Evolutionary conservation across 2,888 invertebrate genomes (phyloP).

Genomic region (Bruchidius siliquastri): DNA sequence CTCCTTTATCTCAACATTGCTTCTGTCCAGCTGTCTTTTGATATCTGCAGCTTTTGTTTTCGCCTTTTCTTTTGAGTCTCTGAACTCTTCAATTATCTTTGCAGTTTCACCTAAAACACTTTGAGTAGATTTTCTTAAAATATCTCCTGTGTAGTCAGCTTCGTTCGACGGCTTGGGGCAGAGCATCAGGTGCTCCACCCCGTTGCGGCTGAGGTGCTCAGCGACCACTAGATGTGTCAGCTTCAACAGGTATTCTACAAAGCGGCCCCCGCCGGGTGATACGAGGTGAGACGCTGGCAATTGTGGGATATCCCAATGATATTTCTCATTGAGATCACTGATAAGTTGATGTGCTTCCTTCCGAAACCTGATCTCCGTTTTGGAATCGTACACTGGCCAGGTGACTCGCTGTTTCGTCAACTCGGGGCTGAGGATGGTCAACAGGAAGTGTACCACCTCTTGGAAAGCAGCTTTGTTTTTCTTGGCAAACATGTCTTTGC

Average conservation of each 20-base stretch:
- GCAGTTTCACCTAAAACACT: background rate
- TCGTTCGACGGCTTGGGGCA: background rate
- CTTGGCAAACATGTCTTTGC: slow-evolving; percentile 42
- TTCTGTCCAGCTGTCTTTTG: no score
- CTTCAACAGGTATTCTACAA: slow-evolving; percentile 40
- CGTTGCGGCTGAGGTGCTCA: background rate
- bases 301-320: slow-evolving; percentile 37
- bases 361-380: slow-evolving; percentile 37
- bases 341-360: slow-evolving; percentile 36
- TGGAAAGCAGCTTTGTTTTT: slow-evolving; percentile 42
- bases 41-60: no score
- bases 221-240: slow-evolving; percentile 34
- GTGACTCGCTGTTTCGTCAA: slow-evolving; percentile 32
- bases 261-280: slow-evolving; percentile 40
- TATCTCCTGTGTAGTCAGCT: background rate
- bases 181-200: background rate
- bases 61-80: background rate
- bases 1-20: no score
- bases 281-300: slow-evolving; percentile 41
- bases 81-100: background rate
- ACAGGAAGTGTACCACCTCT: slow-evolving; percentile 38
- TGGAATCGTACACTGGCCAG: slow-evolving; percentile 38
- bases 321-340: slow-evolving; percentile 34
- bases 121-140: background rate
- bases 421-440: slow-evolving; percentile 35